Conservation (phyloP, 2,797 vertebrate genomes). For the Gallirallus australis region DNA sequence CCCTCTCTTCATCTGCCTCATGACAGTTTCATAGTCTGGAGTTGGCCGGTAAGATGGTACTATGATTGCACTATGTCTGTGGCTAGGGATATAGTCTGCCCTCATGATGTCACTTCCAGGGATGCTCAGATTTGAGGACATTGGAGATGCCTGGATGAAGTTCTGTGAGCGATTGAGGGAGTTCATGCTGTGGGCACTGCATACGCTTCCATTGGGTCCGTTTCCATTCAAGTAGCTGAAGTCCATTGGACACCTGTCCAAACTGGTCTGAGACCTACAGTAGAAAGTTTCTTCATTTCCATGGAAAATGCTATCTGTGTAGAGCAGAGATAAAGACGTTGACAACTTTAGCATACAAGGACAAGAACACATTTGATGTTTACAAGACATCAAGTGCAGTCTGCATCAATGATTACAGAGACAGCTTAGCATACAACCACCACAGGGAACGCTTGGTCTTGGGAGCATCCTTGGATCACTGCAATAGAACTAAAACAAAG, state of each 20-base stretch:
- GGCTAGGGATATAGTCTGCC: conserved; percentile 92
- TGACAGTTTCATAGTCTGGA: conserved; percentile 94
- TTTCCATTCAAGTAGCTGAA: conserved; percentile 90
- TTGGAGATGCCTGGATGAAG: conserved; percentile 90
- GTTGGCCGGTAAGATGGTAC: conserved; percentile 96
- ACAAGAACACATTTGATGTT: not conserved
- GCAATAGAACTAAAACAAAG: not conserved
- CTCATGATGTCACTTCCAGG: conserved; percentile 94
- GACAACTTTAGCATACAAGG: not conserved
- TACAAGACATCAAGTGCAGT: not conserved
- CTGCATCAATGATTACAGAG: not conserved
- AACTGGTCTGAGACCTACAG: conserved; percentile 92
- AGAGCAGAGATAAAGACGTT: not conserved
- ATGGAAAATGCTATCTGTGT: conserved; percentile 93
- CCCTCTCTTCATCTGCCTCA: conserved; percentile 91
- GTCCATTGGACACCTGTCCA: conserved; percentile 87
- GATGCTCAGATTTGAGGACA: conserved; percentile 96
- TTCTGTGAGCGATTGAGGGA: conserved; percentile 95
- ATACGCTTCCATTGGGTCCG: conserved; percentile 92
- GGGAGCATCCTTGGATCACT: not conserved
- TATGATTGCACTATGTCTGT: conserved; percentile 95
- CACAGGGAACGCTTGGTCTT: not conserved
- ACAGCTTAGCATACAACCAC: not conserved
- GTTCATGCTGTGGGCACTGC: conserved; percentile 93
- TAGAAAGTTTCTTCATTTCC: conserved; percentile 89